Evolutionary conservation across 2,113 vertebrate genomes (phyloP).

Genomic region (Oxyura jamaicensis): DNA sequence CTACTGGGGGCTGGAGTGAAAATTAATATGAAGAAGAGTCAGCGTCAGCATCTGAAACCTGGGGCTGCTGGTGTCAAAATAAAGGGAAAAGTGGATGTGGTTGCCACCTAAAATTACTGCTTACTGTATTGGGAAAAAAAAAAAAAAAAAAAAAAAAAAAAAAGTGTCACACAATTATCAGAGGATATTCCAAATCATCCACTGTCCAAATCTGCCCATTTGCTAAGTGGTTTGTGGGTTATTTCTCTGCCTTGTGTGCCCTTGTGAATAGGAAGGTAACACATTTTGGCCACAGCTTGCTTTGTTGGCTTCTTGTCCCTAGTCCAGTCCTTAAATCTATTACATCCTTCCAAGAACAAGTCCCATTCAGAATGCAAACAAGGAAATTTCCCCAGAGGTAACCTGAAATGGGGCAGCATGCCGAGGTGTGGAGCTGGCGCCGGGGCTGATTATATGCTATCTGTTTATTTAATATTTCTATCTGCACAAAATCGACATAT

Average conservation of each 20-base stretch:
- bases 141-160: neutral
- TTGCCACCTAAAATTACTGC: neutral
- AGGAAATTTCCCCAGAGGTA: neutral
- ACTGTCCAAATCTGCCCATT: neutral
- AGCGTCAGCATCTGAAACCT: neutral
- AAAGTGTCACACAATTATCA: neutral
- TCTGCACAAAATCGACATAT: neutral
- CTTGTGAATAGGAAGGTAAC: neutral
- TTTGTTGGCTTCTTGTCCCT: neutral
- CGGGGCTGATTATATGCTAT: neutral
- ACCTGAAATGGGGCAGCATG: neutral
- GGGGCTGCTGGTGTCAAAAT: neutral
- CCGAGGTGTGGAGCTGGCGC: neutral
- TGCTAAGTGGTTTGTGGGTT: neutral
- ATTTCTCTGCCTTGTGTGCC: neutral
- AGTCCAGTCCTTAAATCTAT: neutral
- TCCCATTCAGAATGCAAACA: neutral
- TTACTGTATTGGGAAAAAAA: neutral
- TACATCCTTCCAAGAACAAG: neutral
- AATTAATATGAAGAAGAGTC: neutral
- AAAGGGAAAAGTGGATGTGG: neutral
- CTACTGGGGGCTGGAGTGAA: neutral
- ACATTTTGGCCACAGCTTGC: fast-evolving
- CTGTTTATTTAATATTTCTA: neutral
- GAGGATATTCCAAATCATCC: neutral